Evolutionary conservation across 1,140 invertebrate genomes (phyloP).

Genomic region (Orchestia grillus): DNA sequence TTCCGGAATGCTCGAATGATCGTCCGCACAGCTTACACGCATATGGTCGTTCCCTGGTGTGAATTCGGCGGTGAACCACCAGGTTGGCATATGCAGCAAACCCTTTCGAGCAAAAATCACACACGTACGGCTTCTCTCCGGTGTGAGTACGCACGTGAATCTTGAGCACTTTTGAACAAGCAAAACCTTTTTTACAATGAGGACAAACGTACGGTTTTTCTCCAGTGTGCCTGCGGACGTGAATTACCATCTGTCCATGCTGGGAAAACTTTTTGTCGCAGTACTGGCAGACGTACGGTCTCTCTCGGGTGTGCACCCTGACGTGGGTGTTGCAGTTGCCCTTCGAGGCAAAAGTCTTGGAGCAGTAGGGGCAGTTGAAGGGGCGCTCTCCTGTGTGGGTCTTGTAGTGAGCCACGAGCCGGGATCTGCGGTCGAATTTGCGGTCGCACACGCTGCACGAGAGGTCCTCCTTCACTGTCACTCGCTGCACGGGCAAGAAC

Average conservation of each 20-base stretch:
- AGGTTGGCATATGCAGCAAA: conserved; percentile 73
- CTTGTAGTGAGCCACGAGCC: conserved; percentile 70
- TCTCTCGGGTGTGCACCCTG: conserved; percentile 75
- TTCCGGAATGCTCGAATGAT: conserved; percentile 72
- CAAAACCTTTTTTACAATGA: conserved; percentile 80
- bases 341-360: conserved; percentile 69
- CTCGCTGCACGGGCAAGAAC: background rate
- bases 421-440: conserved; percentile 69
- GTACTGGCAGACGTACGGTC: conserved; percentile 70
- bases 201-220: conserved; percentile 86
- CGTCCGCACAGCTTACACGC: conserved; percentile 75
- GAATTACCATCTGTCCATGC: conserved; percentile 82
- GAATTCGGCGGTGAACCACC: conserved; percentile 75
- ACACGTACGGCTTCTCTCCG: conserved; percentile 74
- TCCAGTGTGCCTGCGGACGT: conserved; percentile 88
- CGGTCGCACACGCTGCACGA: conserved; percentile 70
- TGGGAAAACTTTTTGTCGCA: conserved; percentile 76
- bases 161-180: conserved; percentile 77
- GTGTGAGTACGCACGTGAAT: conserved; percentile 74
- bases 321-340: conserved; percentile 75
- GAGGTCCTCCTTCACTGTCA: conserved; percentile 52
- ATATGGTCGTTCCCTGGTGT: conserved; percentile 75
- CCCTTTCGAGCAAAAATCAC: conserved; percentile 67
- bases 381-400: conserved; percentile 74
- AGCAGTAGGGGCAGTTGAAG: conserved; percentile 72